Conservation (phyloP, 1,140 invertebrate genomes). For the Eupeodes corollae region DNA sequence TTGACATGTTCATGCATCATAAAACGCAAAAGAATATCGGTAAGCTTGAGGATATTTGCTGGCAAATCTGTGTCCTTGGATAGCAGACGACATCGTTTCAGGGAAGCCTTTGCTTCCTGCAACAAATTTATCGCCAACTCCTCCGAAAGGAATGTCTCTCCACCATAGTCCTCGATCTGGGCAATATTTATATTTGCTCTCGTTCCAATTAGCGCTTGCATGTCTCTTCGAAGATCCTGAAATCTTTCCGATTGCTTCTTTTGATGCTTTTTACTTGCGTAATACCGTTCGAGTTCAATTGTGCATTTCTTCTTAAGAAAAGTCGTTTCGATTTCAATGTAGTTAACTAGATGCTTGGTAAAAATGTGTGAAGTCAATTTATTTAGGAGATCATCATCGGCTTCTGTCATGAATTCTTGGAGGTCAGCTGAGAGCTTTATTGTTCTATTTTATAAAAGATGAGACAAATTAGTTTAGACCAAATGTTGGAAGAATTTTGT, state of each 20-base stretch:
- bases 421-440: constrained; percentile 62
- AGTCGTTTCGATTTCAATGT: constrained; percentile 58
- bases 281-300: constrained; percentile 71
- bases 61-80: constrained; percentile 71
- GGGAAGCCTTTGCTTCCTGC: constrained; percentile 83
- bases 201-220: constrained; percentile 86
- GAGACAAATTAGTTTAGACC: background rate
- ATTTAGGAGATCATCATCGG: constrained; percentile 64
- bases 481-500: background rate
- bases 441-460: constrained; percentile 42
- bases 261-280: constrained; percentile 87
- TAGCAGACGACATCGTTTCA: constrained; percentile 75
- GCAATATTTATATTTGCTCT: constrained; percentile 88
- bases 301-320: constrained; percentile 65
- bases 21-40: constrained; percentile 78
- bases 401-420: constrained; percentile 63
- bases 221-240: constrained; percentile 80
- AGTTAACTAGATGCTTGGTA: constrained; percentile 64
- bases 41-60: constrained; percentile 68
- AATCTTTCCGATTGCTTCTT: constrained; percentile 77
- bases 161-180: constrained; percentile 88
- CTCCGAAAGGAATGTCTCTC: constrained; percentile 94
- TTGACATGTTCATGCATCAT: constrained; percentile 88
- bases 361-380: constrained; percentile 79
- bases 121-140: constrained; percentile 89